Percentiles rank a stretch among this genome's conserved stretches.
These are phyloP conservation scores for Tetraneura akinire DNA, from an alignment of 1,140 invertebrate genomes.

Conservation along the genomic window DNA sequence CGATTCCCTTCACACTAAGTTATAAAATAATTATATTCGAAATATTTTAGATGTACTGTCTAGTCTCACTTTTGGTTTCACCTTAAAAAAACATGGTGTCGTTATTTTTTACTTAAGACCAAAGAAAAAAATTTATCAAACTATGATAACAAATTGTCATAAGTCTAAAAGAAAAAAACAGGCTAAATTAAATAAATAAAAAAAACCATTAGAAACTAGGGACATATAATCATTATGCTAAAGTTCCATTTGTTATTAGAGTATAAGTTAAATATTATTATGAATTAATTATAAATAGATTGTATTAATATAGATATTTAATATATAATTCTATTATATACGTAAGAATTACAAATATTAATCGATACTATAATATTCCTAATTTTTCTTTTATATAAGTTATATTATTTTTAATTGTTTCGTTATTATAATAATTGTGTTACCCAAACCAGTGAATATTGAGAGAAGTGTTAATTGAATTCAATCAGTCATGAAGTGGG, in stretches of 20 bases:
- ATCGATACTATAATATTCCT: constrained; percentile 51
- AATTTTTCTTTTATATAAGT: constrained; percentile 50
- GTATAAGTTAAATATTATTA: constrained; percentile 52
- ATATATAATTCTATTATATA: constrained; percentile 52
- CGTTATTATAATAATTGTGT: constrained; percentile 56
- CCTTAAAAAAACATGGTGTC: constrained; percentile 51
- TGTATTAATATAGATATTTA: constrained; percentile 52
- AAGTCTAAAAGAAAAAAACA: constrained; percentile 50
- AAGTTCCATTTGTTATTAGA: constrained; percentile 49
- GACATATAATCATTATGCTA: constrained; percentile 42
- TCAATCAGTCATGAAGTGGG: constrained; percentile 63
- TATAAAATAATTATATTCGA: constrained; percentile 52
- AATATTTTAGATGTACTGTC: constrained; percentile 51
- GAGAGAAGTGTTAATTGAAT: constrained; percentile 54
- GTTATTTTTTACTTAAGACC: constrained; percentile 51
- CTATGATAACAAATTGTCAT: constrained; percentile 51
- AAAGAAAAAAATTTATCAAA: constrained; percentile 49
- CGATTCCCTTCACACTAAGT: constrained; percentile 51
- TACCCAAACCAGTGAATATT: constrained; percentile 52
- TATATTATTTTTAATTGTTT: constrained; percentile 54
- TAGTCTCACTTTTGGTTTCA: constrained; percentile 51
- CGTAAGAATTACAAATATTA: constrained; percentile 42
- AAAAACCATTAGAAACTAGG: constrained; percentile 50
- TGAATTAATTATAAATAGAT: constrained; percentile 52
- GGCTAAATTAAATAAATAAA: constrained; percentile 51